Evolutionary conservation across 2,797 vertebrate genomes (phyloP).

Genomic region (Phaenicophaeus curvirostris): DNA sequence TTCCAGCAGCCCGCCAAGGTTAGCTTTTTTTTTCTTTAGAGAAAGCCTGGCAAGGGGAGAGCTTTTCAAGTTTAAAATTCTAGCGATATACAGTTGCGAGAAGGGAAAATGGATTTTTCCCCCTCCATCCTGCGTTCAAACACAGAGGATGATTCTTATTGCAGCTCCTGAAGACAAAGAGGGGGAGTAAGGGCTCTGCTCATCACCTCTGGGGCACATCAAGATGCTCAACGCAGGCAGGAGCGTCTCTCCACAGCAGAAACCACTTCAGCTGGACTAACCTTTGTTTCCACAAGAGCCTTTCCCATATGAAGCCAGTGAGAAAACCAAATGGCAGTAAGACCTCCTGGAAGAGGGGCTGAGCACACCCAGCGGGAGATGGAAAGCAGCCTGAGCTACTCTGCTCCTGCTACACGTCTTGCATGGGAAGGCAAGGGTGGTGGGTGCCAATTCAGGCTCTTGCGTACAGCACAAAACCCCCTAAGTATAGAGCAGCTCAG

Average conservation of each 20-base stretch:
- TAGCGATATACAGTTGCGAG: background rate
- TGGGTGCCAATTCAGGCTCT: background rate
- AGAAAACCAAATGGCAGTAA: background rate
- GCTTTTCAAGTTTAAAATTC: background rate
- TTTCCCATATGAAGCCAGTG: rapidly evolving
- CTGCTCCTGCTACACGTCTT: background rate
- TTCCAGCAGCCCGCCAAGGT: conserved; percentile 44
- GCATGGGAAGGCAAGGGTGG: rapidly evolving
- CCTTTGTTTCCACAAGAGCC: background rate
- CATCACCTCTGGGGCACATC: rapidly evolving
- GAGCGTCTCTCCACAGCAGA: background rate
- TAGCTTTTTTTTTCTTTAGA: background rate
- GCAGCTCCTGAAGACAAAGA: background rate
- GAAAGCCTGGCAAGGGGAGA: background rate
- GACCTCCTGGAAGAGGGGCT: background rate
- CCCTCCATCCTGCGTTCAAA: background rate
- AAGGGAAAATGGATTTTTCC: background rate
- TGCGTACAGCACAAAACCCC: background rate
- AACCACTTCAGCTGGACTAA: background rate
- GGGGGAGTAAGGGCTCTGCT: background rate
- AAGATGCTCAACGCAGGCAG: background rate
- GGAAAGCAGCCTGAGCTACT: background rate
- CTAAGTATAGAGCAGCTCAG: background rate
- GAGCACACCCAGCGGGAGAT: background rate
- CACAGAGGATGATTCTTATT: rapidly evolving